Base-by-base conservation (phyloP, 2,888 invertebrate genomes). In the Argyresthia albistria region DNA sequence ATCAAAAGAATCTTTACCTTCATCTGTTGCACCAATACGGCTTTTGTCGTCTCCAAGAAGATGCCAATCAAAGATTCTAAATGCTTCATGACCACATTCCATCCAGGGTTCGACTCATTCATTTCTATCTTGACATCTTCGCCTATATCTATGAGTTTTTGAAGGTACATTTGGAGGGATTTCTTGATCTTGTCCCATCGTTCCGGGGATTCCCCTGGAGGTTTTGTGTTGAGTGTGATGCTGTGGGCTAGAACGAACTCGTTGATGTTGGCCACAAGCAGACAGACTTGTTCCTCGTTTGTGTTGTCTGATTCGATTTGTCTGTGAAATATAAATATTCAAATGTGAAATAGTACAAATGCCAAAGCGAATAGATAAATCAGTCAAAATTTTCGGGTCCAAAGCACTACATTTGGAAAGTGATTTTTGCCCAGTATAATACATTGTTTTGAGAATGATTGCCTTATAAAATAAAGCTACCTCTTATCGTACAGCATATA, bases 31-130 rank as follows among this genome's bases (percentile, higher is more conserved):
- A 88, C 86, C 43, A 91, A 70, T 10, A 90, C 88, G 49, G 86
- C 88, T 60, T 90, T 89, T 0, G 90, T 90, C 0, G 90, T 88
- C 64, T 88, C 88, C 59, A 89, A 73, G 67, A 90, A 91, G 43
- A 89, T 88, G 35, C 80, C 86, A 39, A 89, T 86, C 53, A 91
- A 63, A 0, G 82, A 78, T n/a, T 88, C 84, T 54, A 90, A 60
- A 70, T 80, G 88, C 57, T 74, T 84, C 59, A 63, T 63, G 3
- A 80, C 80, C 48, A 88, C 58, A 42, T 55, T 67, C 80, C 83
- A 82, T 52, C 88, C 81, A 0, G 84, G 76, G 35, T 64, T 66
- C 37, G 67, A 79, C 55, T 88, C 88, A 53, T 88, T 88, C 50
- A 88, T 51, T 55, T 88, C 88, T 16, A 87, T 60, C 57, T 86